phyloP scores from a whole-genome alignment of 2,888 invertebrate species.

The Cybosia mesomella region DNA sequence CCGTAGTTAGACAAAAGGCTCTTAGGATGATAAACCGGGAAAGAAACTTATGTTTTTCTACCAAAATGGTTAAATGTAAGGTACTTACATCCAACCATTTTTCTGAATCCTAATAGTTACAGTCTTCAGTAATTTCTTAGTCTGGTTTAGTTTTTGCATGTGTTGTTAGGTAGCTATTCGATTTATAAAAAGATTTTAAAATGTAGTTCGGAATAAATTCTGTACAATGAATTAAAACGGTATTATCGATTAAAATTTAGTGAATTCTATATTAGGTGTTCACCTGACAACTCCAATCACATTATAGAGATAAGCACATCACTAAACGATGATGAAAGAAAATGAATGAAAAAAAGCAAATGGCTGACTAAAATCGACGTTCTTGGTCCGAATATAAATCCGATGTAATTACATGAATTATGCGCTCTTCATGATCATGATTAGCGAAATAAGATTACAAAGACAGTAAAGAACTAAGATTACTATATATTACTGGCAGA shows the following conservation, averaged over 20 bases:
- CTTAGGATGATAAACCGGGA: too few species aligned
- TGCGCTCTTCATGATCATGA: conserved; percentile 87
- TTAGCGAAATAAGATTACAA: conserved; percentile 85
- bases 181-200: not conserved
- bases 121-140: too few species aligned
- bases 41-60: too few species aligned
- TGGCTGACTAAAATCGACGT: conserved; percentile 85
- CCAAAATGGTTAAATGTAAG: too few species aligned
- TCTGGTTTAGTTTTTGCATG: too few species aligned
- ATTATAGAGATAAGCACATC: conserved; percentile 37
- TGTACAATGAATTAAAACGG: not conserved
- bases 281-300: not conserved
- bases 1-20: too few species aligned
- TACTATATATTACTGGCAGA: conserved; percentile 73
- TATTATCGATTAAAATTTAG: not conserved
- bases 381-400: conserved; percentile 81
- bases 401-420: conserved; percentile 88
- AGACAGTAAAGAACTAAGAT: conserved; percentile 72
- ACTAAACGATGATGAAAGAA: conserved; percentile 69
- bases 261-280: not conserved
- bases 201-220: not conserved
- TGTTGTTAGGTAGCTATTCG: too few species aligned
- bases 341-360: conserved; percentile 83
- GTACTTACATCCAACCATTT: too few species aligned
- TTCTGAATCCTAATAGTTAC: too few species aligned